Evolutionary conservation across 2,113 vertebrate species (phyloP), one percentile per base, ranked within the genome.

Genomic region (Nycticorax nycticorax): DNA sequence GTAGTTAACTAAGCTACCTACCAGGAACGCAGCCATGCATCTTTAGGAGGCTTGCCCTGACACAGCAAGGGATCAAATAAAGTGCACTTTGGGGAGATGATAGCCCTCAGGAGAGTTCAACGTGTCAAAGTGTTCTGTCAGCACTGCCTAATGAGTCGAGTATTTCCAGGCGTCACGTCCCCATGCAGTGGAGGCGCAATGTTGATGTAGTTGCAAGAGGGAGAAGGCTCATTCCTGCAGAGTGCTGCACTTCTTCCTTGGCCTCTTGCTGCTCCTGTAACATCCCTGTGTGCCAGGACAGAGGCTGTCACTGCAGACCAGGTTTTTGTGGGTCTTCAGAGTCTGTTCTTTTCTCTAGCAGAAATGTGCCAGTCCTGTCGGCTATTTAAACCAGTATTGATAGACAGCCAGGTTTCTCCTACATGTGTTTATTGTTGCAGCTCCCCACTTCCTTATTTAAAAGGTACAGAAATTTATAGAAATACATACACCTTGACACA

Each of bases 371-470:
- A 41, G 13, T 85, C 41, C 22, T 76, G 21, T 30, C 50, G 59
- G 47, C 48, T 85, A 30, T 85, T 92, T 78, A 85, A 89, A 57
- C 12, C 33, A 17, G 18, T 21, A 52, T 2, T 60, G 14, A 45
- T 8, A 63, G 35, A 27, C 48, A 64, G 13, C 1, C 50, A 62
- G 17, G 13, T n/a, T 92, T 80, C 66, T 91, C 74, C 88, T 30
- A 16, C 3, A 0, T 8, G 10, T 0, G 0, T 68, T 67, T 85
- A 22, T n/a, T 56, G 35, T 28, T 32, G 39, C 12, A 63, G 48
- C 4, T 96, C 14, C 43, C 8, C 15, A 47, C 22, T 93, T 92
- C 41, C 73, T 48, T 66, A n/a, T 27, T 64, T 64, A 75, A 82
- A 89, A 82, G 48, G 9, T 19, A 39, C 3, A 9, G 33, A 76